Conservation (phyloP, 2,888 invertebrate species). For the Odontothrips loti region DNA sequence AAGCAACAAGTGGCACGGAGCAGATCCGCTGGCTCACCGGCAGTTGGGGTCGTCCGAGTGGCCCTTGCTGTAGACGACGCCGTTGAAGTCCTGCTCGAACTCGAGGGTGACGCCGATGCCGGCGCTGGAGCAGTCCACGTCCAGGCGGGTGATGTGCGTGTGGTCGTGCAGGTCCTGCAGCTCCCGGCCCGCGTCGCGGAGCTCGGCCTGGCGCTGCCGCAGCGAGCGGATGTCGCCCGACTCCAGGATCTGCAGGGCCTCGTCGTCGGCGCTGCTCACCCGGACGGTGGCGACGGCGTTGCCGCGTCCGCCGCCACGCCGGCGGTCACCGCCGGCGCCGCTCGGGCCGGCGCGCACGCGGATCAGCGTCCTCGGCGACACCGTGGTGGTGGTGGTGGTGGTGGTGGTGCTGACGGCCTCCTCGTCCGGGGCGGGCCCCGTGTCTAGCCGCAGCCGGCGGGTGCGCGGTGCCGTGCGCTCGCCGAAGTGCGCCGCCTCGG, state of each 20-base stretch:
- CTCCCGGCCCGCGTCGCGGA: constrained; percentile 33
- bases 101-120: constrained; percentile 61
- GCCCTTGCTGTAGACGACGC: constrained; percentile 68
- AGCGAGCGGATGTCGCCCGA: constrained; percentile 23
- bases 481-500: not conserved
- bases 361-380: not conserved
- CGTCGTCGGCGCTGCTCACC: not conserved
- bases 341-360: not conserved
- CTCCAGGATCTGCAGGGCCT: not conserved
- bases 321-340: not conserved
- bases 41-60: constrained; percentile 62
- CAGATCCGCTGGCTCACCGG: constrained; percentile 51
- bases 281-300: not conserved
- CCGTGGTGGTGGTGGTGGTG: not conserved
- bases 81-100: constrained; percentile 60
- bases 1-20: too few species aligned
- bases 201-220: constrained; percentile 28
- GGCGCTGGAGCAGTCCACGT: constrained; percentile 57
- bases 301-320: not conserved
- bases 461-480: not conserved
- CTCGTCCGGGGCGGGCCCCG: not conserved
- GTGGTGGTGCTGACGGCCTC: not conserved
- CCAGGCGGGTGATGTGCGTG: constrained; percentile 54
- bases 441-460: not conserved
- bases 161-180: constrained; percentile 36